Evolutionary conservation across 2,888 invertebrate species (phyloP), one percentile per base, ranked within the genome.

Genomic region (Oxytorus armatus): DNA sequence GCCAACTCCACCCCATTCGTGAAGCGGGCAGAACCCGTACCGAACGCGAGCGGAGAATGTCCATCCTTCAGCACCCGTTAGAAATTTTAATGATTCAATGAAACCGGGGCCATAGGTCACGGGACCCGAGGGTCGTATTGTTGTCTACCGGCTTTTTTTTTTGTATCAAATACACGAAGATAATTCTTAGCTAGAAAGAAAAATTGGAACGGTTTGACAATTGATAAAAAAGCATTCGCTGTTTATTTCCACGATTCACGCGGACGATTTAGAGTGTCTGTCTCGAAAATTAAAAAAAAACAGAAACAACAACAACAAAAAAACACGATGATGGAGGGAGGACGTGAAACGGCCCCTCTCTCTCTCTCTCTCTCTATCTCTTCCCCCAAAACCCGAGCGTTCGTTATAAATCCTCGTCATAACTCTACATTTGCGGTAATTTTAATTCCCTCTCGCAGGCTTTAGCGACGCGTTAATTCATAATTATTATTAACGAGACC

Each of bases 401-500:
- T 74, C 82, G 85, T 85, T 84, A 88, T 90, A 90, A 90, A 90
- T 90, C 87, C 89, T 88, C 89, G 86, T 88, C 89, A 85, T 89
- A 89, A 88, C 88, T 90, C 88, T 86, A 89, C 84, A 86, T 90
- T 90, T 90, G 88, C 85, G 88, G 86, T 88, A 88, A 89, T 91
- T 91, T 90, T 88, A 89, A 90, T 90, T 89, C 90, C 86, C 86
- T 69, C 86, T 66, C 74, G 84, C 77, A 69, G 87, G 88, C 85
- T 88, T 88, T 89, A 86, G 84, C 83, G 85, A 86, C 83, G 86
- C 86, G 88, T 89, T 90, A 89, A 90, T 90, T 89, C 88, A 86
- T 90, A 89, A 91, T 91, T 90, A 90, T 90, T 91, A 90, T 91
- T 91, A 91, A 90, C 89, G 90, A 89, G 88, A 83, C 81, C 42